A percentile compares a stretch with the other conserved stretches of the same genome.
Conservation (phyloP, 1,140 invertebrate genomes). For the Nomia melanderi region DNA sequence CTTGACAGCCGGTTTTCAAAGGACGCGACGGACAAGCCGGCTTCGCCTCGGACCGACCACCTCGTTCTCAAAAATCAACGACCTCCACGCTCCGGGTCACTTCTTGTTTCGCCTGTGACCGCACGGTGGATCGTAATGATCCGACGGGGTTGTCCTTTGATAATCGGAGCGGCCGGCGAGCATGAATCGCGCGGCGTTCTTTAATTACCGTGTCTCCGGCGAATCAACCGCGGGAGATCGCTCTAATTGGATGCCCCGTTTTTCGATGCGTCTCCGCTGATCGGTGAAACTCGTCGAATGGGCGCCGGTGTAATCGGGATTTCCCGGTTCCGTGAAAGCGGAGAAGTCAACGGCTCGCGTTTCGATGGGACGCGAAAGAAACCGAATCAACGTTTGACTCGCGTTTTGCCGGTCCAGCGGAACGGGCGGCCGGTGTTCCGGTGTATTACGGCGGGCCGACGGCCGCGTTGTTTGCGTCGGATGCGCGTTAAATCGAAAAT, state of each 20-base stretch:
- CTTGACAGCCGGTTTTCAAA: slow-evolving; percentile 7
- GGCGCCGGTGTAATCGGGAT: too few relatives aligned
- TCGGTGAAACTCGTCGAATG: neutral
- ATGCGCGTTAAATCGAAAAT: slow-evolving; percentile 44
- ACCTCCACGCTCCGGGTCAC: neutral
- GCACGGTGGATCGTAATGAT: neutral
- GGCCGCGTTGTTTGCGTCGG: slow-evolving; percentile 2
- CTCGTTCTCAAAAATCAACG: slow-evolving; percentile 15
- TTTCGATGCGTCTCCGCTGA: neutral
- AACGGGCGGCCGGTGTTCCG: neutral
- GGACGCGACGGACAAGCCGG: slow-evolving; percentile 9
- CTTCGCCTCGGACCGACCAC: neutral
- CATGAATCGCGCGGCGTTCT: neutral
- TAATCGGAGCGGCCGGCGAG: neutral
- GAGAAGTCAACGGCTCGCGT: too few relatives aligned
- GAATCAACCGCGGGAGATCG: neutral
- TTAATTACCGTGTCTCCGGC: slow-evolving; percentile 2
- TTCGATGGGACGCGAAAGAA: neutral
- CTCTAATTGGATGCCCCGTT: neutral
- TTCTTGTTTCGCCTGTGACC: neutral
- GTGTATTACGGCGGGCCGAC: too few relatives aligned
- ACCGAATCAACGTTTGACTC: neutral
- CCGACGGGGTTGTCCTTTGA: neutral
- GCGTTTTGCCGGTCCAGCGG: neutral
- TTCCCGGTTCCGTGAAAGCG: too few relatives aligned